Conservation (phyloP, 2,888 invertebrate genomes). For the Orthosia cruda region DNA sequence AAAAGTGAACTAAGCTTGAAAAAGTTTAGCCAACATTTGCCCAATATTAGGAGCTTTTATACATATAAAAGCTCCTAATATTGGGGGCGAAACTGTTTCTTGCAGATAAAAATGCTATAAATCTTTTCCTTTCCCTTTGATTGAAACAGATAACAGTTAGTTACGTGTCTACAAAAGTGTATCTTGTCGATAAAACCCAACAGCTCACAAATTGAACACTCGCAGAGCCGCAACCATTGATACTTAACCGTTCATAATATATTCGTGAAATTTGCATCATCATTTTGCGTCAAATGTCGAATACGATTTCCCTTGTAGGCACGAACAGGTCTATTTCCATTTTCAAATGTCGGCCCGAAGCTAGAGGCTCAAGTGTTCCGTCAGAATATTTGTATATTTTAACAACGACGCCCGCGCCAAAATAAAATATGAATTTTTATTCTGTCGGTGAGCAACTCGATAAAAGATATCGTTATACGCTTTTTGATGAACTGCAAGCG, state of each 20-base stretch:
- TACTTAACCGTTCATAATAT: constrained; percentile 81
- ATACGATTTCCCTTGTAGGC: constrained; percentile 86
- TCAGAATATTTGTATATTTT: constrained; percentile 90
- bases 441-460: constrained; percentile 66
- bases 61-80: constrained; percentile 42
- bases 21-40: constrained; percentile 28
- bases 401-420: constrained; percentile 81
- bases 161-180: constrained; percentile 50
- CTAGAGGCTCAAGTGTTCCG: constrained; percentile 86
- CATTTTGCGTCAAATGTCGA: constrained; percentile 87
- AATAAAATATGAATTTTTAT: constrained; percentile 84
- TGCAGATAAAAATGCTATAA: constrained; percentile 60
- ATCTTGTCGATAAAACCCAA: constrained; percentile 51
- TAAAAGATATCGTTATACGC: constrained; percentile 51
- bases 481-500: constrained; percentile 37
- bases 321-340: constrained; percentile 87
- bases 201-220: constrained; percentile 69
- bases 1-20: constrained; percentile 7
- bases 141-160: constrained; percentile 60
- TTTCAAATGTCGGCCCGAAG: constrained; percentile 86
- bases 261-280: constrained; percentile 85
- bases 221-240: constrained; percentile 75
- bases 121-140: constrained; percentile 60
- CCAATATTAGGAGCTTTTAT: too few relatives aligned
- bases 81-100: constrained; percentile 43